Evolutionary conservation across 1,140 invertebrate genomes (phyloP).

Genomic region (Tetraneura akinire): DNA sequence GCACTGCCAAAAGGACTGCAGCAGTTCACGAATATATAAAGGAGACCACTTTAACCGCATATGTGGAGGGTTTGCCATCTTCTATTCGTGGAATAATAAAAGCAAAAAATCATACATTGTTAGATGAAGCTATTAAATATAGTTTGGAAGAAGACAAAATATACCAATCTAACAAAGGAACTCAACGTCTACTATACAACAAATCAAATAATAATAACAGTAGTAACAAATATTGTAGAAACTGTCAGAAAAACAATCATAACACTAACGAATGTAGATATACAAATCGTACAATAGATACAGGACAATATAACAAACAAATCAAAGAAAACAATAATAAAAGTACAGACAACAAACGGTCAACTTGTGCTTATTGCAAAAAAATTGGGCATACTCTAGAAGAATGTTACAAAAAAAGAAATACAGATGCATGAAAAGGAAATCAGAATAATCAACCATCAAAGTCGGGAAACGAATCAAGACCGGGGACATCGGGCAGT

Average conservation of each 20-base stretch:
- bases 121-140: too few species aligned
- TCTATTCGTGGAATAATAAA: too few species aligned
- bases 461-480: background rate
- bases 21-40: too few species aligned
- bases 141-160: too few species aligned
- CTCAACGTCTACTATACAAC: background rate
- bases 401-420: conserved; percentile 10
- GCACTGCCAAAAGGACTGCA: too few species aligned
- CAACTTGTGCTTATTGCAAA: conserved; percentile 19
- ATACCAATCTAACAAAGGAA: background rate
- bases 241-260: conserved; percentile 8
- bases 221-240: conserved; percentile 8
- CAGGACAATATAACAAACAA: background rate
- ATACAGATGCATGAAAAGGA: background rate
- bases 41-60: too few species aligned
- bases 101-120: too few species aligned
- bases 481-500: background rate
- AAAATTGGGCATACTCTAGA: background rate
- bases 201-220: background rate
- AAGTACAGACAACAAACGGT: background rate
- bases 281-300: background rate
- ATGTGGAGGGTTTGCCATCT: too few species aligned
- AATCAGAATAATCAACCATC: background rate
- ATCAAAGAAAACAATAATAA: background rate
- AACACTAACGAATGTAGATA: background rate